Evolutionary conservation across 2,888 invertebrate species (phyloP).

Genomic region (Agrochola macilenta): DNA sequence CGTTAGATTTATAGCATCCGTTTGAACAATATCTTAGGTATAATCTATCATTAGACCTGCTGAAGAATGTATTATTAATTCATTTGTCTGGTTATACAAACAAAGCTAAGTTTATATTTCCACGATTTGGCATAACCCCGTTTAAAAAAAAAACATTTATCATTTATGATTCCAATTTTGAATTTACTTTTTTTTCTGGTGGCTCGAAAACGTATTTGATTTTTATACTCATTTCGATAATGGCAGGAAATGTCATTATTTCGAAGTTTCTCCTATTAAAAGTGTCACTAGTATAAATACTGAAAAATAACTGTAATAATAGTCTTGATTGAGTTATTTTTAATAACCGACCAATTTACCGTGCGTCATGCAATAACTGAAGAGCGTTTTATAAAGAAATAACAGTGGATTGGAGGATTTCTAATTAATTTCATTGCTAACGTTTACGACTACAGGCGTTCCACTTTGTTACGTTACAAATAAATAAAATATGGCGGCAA

Average conservation of each 20-base stretch:
- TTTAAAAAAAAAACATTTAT: not conserved
- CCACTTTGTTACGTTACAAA: conserved; percentile 62
- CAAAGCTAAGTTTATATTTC: conserved; percentile 9
- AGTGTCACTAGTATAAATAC: conserved; percentile 6
- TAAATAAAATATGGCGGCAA: conserved; percentile 62
- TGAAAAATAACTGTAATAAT: conserved; percentile 5
- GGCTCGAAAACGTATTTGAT: not conserved
- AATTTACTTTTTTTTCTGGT: conserved; percentile 6
- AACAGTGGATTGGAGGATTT: conserved; percentile 59
- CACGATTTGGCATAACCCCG: not conserved
- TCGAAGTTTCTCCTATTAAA: conserved; percentile 5
- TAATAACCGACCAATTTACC: conserved; percentile 25
- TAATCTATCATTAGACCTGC: conserved; percentile 43
- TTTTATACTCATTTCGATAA: not conserved
- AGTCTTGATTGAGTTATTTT: conserved; percentile 22
- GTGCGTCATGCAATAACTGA: conserved; percentile 43
- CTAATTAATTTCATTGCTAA: conserved; percentile 63
- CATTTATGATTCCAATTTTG: conserved; percentile 10
- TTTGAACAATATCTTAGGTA: conserved; percentile 49
- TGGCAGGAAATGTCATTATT: not conserved
- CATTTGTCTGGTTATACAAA: conserved; percentile 30
- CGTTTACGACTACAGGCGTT: conserved; percentile 61
- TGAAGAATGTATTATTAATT: conserved; percentile 44
- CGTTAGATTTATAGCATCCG: conserved; percentile 60
- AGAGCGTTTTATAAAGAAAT: conserved; percentile 48